These are phyloP conservation scores for Empidonax traillii DNA, from an alignment of 2,113 vertebrate species.

Conservation along the genomic window DNA sequence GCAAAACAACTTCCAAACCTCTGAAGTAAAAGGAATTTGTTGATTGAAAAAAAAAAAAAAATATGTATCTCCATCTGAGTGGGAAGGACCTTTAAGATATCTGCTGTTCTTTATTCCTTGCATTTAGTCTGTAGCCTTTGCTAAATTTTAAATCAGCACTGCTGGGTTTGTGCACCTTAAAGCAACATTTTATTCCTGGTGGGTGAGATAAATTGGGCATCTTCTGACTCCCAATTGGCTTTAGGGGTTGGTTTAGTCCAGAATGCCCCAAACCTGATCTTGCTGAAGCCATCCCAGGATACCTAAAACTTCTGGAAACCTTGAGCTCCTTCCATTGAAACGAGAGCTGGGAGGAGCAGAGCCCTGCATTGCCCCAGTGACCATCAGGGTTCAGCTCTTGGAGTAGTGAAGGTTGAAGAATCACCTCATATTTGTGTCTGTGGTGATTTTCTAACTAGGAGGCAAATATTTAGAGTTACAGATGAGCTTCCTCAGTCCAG, in stretches of 20 bases:
- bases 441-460: neutral
- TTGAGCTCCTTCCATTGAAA: neutral
- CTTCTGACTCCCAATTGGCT: neutral
- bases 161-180: neutral
- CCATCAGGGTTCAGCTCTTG: neutral
- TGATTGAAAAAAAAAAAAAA: neutral
- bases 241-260: neutral
- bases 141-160: neutral
- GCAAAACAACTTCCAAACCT: constrained; percentile 43
- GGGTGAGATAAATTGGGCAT: neutral
- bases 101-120: neutral
- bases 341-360: neutral
- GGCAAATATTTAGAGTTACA: neutral
- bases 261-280: neutral
- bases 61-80: neutral
- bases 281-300: neutral
- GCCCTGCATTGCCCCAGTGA: neutral
- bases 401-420: neutral
- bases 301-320: neutral
- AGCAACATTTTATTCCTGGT: neutral
- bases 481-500: neutral
- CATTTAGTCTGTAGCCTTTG: neutral
- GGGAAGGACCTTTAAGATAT: neutral
- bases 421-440: neutral
- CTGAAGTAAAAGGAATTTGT: constrained; percentile 40